Evolutionary conservation across 2,113 vertebrate species (phyloP).

Genomic region (Petromus typicus): DNA sequence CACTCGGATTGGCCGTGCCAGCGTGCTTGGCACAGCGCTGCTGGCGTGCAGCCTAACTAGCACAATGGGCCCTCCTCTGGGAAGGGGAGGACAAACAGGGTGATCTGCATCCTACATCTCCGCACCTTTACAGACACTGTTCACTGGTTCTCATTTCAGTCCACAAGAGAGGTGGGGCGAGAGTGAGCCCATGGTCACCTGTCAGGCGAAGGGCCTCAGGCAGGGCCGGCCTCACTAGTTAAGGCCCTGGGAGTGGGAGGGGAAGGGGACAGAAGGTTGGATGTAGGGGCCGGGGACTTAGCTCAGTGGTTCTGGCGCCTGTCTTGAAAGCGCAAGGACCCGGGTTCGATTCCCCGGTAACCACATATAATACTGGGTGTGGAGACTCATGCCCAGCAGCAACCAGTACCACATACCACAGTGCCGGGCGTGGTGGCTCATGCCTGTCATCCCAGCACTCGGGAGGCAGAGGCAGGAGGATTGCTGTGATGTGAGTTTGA

Average conservation of each 20-base stretch:
- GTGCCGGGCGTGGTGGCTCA: too few relatives aligned
- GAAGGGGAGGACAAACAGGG: background rate
- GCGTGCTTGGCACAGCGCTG: background rate
- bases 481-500: too few relatives aligned
- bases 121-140: background rate
- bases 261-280: background rate
- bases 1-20: background rate
- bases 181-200: rapidly evolving
- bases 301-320: too few relatives aligned
- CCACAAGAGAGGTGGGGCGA: background rate
- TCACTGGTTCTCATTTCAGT: background rate
- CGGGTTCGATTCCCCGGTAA: too few relatives aligned
- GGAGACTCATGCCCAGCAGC: too few relatives aligned
- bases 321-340: too few relatives aligned
- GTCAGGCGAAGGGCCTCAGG: rapidly evolving
- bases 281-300: too few relatives aligned
- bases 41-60: background rate
- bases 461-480: too few relatives aligned
- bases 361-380: too few relatives aligned
- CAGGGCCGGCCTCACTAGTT: background rate
- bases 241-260: background rate
- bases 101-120: background rate
- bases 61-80: background rate
- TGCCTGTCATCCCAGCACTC: too few relatives aligned
- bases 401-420: too few relatives aligned